Conservation (phyloP, 2,113 vertebrate species). For the Thalassoma bifasciatum region DNA sequence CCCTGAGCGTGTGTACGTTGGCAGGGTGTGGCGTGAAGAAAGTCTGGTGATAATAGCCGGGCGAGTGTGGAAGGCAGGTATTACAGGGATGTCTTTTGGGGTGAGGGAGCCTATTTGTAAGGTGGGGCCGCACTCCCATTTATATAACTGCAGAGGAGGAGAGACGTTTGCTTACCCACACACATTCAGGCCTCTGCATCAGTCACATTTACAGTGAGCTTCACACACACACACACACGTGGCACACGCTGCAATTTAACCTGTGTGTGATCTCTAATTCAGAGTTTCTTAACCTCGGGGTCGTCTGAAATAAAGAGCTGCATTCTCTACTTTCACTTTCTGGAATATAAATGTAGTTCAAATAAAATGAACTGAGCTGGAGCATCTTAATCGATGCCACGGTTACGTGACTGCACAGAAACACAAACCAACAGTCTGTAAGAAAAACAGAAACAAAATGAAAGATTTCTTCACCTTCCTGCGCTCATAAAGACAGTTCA, state of each 20-base stretch:
- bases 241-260: constrained; percentile 35
- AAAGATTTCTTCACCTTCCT: too few species aligned
- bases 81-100: constrained; percentile 67
- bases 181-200: constrained; percentile 53
- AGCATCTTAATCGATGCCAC: too few species aligned
- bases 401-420: too few species aligned
- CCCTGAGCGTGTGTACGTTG: constrained; percentile 69
- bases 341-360: too few species aligned
- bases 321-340: too few species aligned
- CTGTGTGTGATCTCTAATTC: constrained; percentile 40
- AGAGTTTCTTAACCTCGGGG: too few species aligned
- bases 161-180: constrained; percentile 70
- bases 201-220: constrained; percentile 53
- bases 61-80: constrained; percentile 76
- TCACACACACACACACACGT: constrained; percentile 55
- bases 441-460: too few species aligned
- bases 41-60: constrained; percentile 77
- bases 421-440: too few species aligned
- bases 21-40: constrained; percentile 71
- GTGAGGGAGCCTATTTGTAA: constrained; percentile 70
- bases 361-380: too few species aligned
- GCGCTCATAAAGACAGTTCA: too few species aligned
- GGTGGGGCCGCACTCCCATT: constrained; percentile 75
- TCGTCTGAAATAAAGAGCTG: too few species aligned
- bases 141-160: constrained; percentile 71